Percentiles rank a stretch among this genome's conserved stretches.
Evolutionary conservation across 2,888 invertebrate genomes (phyloP).

Genomic region (Tinea semifulvella): DNA sequence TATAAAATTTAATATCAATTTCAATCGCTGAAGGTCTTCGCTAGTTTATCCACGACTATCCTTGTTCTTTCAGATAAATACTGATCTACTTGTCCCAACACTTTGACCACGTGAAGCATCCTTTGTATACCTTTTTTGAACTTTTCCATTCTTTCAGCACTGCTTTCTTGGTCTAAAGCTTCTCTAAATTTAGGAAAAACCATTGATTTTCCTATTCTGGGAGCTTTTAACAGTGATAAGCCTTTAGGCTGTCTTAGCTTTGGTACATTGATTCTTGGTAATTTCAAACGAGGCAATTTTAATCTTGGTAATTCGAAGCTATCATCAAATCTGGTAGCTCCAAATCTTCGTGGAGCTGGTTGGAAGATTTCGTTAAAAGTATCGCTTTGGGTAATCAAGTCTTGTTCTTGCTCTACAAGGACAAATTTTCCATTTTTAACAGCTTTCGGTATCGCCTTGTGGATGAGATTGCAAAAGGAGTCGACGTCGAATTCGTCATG

Average conservation of each 20-base stretch:
- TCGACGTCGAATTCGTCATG: conserved; percentile 30
- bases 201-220: conserved; percentile 36
- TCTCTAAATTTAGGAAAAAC: conserved; percentile 28
- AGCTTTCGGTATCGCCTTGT: conserved; percentile 43
- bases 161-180: conserved; percentile 34
- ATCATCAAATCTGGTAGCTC: background rate
- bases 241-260: background rate
- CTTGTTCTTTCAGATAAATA: conserved; percentile 51
- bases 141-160: conserved; percentile 48
- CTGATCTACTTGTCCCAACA: conserved; percentile 48
- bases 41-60: conserved; percentile 47
- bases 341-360: conserved; percentile 37
- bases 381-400: conserved; percentile 38
- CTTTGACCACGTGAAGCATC: conserved; percentile 51
- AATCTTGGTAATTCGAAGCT: conserved; percentile 35
- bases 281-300: conserved; percentile 20
- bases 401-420: conserved; percentile 31
- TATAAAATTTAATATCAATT: background rate
- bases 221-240: conserved; percentile 23
- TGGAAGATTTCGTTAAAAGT: conserved; percentile 33
- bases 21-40: conserved; percentile 34
- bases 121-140: conserved; percentile 55
- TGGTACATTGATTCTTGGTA: conserved; percentile 23
- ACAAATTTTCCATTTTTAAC: conserved; percentile 46
- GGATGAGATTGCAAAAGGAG: conserved; percentile 47